Conservation (phyloP, 1,140 invertebrate species). For the Drosophila orena region DNA sequence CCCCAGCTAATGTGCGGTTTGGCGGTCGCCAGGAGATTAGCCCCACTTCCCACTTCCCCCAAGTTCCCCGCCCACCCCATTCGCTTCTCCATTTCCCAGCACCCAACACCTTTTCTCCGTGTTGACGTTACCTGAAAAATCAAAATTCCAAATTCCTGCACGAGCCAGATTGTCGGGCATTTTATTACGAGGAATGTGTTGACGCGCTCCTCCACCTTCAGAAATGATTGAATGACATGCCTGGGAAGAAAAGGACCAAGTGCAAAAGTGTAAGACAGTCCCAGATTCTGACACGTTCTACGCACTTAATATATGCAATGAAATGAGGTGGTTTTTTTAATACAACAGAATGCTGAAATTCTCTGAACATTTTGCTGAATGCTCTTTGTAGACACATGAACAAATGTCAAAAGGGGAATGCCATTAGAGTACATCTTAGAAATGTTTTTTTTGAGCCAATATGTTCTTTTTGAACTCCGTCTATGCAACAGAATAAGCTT, state of each 20-base stretch:
- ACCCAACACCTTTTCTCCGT: conserved; percentile 1
- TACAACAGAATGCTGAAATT: conserved; percentile 22
- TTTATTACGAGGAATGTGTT: conserved; percentile 78
- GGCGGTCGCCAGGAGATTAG: conserved; percentile 70
- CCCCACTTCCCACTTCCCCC: conserved; percentile 14
- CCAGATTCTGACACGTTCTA: conserved; percentile 44
- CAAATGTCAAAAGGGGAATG: conserved; percentile 39
- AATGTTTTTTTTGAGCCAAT: conserved; percentile 8
- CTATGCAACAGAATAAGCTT: background rate
- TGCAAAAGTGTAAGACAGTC: background rate
- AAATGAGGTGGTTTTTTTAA: conserved; percentile 27
- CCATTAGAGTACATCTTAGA: conserved; percentile 74
- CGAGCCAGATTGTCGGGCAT: conserved; percentile 79
- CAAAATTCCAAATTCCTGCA: conserved; percentile 70
- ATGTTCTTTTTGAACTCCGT: background rate
- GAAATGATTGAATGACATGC: conserved; percentile 77
- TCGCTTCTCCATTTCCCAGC: background rate
- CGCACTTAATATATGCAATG: conserved; percentile 63
- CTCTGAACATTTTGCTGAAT: conserved; percentile 14
- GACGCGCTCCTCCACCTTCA: conserved; percentile 50
- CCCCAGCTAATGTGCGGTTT: conserved; percentile 73
- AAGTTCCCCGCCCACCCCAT: conserved; percentile 3
- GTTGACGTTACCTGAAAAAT: conserved; percentile 69
- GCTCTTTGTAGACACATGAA: background rate
- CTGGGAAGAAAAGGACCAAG: background rate